phyloP scores from a whole-genome alignment of 2,888 invertebrate species.

The Drosophila recens region DNA sequence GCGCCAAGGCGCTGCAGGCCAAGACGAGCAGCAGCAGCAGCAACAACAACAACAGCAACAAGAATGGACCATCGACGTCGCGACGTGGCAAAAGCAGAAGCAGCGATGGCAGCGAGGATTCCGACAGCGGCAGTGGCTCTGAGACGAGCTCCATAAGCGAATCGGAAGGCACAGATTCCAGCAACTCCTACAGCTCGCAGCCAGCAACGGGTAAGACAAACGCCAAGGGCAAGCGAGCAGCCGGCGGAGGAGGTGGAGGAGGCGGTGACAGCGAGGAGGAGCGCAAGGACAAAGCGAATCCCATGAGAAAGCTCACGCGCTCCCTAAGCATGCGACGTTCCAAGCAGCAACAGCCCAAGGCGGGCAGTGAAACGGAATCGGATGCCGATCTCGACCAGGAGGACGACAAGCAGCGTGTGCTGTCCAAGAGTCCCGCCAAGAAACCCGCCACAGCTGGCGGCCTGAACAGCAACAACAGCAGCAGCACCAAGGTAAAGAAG shows the following conservation, averaged over 20 bases:
- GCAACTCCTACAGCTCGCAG: slow-evolving; percentile 64
- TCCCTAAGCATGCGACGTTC: slow-evolving; percentile 90
- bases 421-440: slow-evolving; percentile 89
- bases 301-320: slow-evolving; percentile 89
- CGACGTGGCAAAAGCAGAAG: slow-evolving; percentile 66
- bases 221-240: slow-evolving; percentile 54
- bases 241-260: neutral
- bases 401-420: slow-evolving; percentile 84
- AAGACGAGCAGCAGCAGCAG: slow-evolving; percentile 46
- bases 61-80: slow-evolving; percentile 25
- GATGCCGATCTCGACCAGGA: slow-evolving; percentile 82
- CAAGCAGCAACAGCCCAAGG: slow-evolving; percentile 87
- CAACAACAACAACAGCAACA: slow-evolving; percentile 32
- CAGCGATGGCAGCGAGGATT: slow-evolving; percentile 80
- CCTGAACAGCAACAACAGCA: slow-evolving; percentile 68
- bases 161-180: slow-evolving; percentile 75
- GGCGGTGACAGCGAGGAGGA: slow-evolving; percentile 72
- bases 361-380: slow-evolving; percentile 82
- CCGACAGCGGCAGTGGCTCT: slow-evolving; percentile 73
- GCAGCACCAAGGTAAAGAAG: slow-evolving; percentile 84
- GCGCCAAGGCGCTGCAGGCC: slow-evolving; percentile 63
- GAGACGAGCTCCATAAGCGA: slow-evolving; percentile 69
- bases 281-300: slow-evolving; percentile 71
- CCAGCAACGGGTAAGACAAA: slow-evolving; percentile 47
- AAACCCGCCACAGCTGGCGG: slow-evolving; percentile 84